Conservation (phyloP, 2,113 vertebrate species). For the Phrynocephalus versicolor region DNA sequence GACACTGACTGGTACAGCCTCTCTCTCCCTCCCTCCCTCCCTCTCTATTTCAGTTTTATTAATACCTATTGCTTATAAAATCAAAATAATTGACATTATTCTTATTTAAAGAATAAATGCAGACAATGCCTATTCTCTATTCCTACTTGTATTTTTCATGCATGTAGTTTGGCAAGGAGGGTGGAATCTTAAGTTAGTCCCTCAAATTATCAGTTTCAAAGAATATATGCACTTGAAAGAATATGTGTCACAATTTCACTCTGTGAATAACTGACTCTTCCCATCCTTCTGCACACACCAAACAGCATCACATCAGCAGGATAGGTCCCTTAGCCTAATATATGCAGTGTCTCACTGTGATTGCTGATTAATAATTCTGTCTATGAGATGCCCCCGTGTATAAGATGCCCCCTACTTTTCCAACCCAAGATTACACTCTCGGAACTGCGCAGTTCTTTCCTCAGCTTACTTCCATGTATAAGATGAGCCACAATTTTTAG, state of each 20-base stretch:
- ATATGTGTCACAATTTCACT: background rate
- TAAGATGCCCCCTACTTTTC: too few species aligned
- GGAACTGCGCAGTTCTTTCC: too few species aligned
- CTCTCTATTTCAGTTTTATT: background rate
- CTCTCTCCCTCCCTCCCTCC: too few species aligned
- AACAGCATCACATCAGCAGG: background rate
- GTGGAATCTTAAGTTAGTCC: too few species aligned
- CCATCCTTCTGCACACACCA: rapidly evolving
- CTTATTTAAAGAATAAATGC: background rate
- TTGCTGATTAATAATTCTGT: background rate
- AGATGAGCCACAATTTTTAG: too few species aligned
- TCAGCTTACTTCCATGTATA: too few species aligned
- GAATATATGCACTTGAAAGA: rapidly evolving
- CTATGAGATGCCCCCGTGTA: too few species aligned
- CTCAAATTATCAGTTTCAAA: background rate
- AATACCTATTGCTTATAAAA: background rate
- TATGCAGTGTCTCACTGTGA: rapidly evolving
- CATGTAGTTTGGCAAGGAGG: background rate
- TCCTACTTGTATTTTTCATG: background rate
- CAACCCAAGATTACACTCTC: too few species aligned
- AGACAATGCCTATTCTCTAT: background rate
- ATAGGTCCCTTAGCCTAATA: rapidly evolving
- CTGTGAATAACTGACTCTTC: background rate
- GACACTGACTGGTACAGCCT: background rate
- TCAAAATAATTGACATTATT: background rate